Evolutionary conservation across 2,113 vertebrate species (phyloP).

Genomic region (Tonatia bakeri): DNA sequence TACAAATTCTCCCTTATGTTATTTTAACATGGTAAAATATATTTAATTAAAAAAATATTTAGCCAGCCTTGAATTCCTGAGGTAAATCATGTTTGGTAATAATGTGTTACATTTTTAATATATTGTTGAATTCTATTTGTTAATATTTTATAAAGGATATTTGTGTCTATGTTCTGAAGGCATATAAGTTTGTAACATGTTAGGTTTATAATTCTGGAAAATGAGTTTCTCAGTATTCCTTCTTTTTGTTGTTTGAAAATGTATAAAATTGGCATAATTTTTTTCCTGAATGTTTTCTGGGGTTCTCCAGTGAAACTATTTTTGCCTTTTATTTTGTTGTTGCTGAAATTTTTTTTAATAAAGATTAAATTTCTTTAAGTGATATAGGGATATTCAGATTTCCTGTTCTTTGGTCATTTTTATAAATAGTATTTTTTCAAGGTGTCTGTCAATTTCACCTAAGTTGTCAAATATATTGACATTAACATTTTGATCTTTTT

Average conservation of each 20-base stretch:
- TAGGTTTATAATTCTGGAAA: not conserved
- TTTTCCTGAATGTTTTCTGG: not conserved
- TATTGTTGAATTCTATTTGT: not conserved
- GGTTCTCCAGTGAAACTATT: not conserved
- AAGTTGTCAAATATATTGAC: not conserved
- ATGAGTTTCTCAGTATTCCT: too few species aligned
- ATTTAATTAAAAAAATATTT: not conserved
- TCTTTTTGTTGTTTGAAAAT: not conserved
- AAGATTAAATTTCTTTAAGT: not conserved
- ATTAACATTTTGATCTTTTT: not conserved
- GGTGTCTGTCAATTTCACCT: not conserved
- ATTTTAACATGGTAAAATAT: not conserved
- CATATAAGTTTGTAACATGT: not conserved
- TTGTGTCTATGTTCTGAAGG: not conserved
- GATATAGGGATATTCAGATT: not conserved
- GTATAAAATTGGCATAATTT: not conserved
- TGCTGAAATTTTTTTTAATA: not conserved
- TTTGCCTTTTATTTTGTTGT: not conserved
- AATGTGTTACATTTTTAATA: not conserved
- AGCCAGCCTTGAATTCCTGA: not conserved
- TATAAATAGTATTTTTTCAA: not conserved
- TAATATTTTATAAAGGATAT: not conserved
- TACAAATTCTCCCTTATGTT: not conserved
- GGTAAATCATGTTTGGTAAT: not conserved
- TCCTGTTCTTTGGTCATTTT: not conserved